Evolutionary conservation across 1,140 invertebrate species (phyloP).

Genomic region (Trypoxylus dichotomus): DNA sequence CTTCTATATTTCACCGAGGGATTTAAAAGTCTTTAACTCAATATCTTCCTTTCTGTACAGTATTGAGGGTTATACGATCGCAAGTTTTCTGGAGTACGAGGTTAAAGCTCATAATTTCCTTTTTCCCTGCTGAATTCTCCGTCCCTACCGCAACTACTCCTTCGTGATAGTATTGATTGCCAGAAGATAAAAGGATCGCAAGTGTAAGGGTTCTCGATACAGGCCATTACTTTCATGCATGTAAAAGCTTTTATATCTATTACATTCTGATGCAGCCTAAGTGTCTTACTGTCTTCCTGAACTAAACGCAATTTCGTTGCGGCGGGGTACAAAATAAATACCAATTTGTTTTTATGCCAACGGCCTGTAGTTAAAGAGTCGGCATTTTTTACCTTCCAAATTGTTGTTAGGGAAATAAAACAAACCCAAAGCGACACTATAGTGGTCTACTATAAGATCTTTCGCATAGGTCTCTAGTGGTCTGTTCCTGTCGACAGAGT

Average conservation of each 20-base stretch:
- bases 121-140: neutral
- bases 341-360: neutral
- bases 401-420: neutral
- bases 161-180: neutral
- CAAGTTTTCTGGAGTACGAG: neutral
- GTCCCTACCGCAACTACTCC: neutral
- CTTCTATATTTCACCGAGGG: no score
- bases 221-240: constrained; percentile 23
- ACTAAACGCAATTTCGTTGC: neutral
- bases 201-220: constrained; percentile 14
- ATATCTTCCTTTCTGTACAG: neutral
- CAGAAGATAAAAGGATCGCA: constrained; percentile 12
- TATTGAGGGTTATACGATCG: neutral
- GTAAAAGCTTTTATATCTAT: constrained; percentile 24
- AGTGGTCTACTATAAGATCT: neutral
- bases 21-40: neutral
- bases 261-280: neutral
- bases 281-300: neutral
- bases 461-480: neutral
- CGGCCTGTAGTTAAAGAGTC: constrained; percentile 15
- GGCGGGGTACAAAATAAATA: neutral
- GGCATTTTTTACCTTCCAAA: neutral
- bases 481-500: neutral
- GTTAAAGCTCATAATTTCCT: constrained; percentile 4
- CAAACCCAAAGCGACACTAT: neutral